Conservation (phyloP, 2,797 vertebrate genomes). For the Betta splendens region DNA sequence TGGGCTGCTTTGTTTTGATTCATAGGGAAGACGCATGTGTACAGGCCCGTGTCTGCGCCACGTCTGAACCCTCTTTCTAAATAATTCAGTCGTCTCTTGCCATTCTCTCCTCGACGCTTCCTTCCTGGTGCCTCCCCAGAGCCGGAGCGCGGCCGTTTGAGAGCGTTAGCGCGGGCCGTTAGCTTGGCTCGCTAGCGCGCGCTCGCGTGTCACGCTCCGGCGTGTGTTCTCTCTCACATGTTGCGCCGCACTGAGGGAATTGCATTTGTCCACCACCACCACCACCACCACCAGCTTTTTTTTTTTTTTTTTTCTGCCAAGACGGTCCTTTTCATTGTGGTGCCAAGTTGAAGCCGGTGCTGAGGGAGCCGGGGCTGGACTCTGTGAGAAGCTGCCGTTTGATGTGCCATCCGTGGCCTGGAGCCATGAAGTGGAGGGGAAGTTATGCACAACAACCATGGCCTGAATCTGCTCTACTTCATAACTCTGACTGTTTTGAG, state of each 20-base stretch:
- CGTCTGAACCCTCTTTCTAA: conserved; percentile 58
- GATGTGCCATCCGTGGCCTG: conserved; percentile 76
- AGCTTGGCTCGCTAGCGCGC: conserved; percentile 24
- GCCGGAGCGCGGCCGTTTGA: conserved; percentile 44
- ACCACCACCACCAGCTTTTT: no score
- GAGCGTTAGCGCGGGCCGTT: conserved; percentile 39
- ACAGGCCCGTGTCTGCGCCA: conserved; percentile 34
- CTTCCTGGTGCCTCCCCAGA: conserved; percentile 69
- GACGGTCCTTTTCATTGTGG: conserved; percentile 60
- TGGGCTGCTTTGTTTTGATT: conserved; percentile 42
- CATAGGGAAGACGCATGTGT: conserved; percentile 31
- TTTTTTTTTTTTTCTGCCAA: conserved; percentile 64
- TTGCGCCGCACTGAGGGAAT: conserved; percentile 54
- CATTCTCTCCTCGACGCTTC: conserved; percentile 70
- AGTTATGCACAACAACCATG: conserved; percentile 55
- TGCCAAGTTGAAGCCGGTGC: conserved; percentile 66
- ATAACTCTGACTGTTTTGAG: conserved; percentile 38
- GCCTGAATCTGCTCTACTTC: conserved; percentile 60
- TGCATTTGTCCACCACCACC: conserved; percentile 60
- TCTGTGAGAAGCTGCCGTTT: conserved; percentile 67
- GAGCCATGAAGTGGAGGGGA: conserved; percentile 64
- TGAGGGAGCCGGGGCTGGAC: conserved; percentile 57
- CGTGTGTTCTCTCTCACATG: conserved; percentile 50
- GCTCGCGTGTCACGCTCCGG: conserved; percentile 44
- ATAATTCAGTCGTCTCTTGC: conserved; percentile 76